Conservation (phyloP, 2,888 invertebrate species). For the Tiliacea citrago region DNA sequence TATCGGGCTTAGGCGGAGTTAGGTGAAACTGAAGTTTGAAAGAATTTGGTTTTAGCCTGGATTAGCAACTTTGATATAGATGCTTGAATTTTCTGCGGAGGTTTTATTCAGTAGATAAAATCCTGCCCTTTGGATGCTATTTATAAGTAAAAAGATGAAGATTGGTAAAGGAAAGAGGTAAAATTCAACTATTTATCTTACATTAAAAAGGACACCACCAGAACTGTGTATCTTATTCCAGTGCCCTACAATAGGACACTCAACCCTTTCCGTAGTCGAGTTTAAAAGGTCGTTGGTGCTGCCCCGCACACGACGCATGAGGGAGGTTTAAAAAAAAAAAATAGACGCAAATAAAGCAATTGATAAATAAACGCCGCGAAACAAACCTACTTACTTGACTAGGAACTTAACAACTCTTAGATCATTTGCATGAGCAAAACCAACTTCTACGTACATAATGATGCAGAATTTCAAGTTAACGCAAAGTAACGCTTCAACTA, state of each 20-base stretch:
- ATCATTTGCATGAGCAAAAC: background rate
- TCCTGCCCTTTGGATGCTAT: too few relatives aligned
- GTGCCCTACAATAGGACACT: too few relatives aligned
- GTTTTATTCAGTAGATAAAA: background rate
- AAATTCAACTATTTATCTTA: too few relatives aligned
- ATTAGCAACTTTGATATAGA: constrained; percentile 12
- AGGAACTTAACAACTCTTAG: constrained; percentile 11
- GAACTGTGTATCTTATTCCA: too few relatives aligned
- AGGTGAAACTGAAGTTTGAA: constrained; percentile 12
- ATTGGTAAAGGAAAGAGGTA: too few relatives aligned
- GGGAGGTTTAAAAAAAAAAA: too few relatives aligned
- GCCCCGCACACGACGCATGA: too few relatives aligned
- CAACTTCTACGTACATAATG: background rate
- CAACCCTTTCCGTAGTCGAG: too few relatives aligned
- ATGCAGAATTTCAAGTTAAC: background rate
- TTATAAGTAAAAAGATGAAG: too few relatives aligned
- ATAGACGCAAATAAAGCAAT: background rate
- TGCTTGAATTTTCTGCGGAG: background rate
- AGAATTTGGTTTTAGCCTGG: constrained; percentile 15
- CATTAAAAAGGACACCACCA: too few relatives aligned
- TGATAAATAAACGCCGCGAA: constrained; percentile 5
- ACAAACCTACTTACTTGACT: constrained; percentile 10
- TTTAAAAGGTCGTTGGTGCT: too few relatives aligned
- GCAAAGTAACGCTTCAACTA: constrained; percentile 13
- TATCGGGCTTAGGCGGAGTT: constrained; percentile 36